Evolutionary conservation across 2,888 invertebrate species (phyloP).

Genomic region (Rugalucina vietnamica): DNA sequence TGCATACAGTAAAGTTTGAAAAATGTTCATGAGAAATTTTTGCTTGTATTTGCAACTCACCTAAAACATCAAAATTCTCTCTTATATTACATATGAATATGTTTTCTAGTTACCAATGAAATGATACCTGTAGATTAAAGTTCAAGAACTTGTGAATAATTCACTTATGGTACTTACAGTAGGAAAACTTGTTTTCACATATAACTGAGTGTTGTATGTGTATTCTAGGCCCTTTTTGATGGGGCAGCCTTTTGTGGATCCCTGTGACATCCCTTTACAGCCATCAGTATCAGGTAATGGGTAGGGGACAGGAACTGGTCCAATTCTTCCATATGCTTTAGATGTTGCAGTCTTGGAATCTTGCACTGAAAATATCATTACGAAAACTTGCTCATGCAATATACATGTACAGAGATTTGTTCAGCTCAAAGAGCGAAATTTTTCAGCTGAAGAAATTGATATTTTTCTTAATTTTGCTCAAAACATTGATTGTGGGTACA

Average conservation of each 20-base stretch:
- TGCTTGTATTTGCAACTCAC: too few relatives aligned
- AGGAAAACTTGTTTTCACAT: background rate
- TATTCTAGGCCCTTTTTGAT: background rate
- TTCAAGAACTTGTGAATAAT: background rate
- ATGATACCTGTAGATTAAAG: background rate
- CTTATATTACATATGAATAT: too few relatives aligned
- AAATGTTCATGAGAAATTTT: background rate
- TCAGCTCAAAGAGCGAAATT: background rate
- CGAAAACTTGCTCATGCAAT: background rate
- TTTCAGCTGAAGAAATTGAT: background rate
- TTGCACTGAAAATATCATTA: background rate
- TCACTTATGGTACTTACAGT: background rate
- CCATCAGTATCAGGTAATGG: slow-evolving; percentile 33
- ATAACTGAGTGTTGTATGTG: background rate
- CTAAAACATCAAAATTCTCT: too few relatives aligned
- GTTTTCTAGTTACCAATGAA: too few relatives aligned
- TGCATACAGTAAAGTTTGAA: background rate
- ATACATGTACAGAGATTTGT: background rate
- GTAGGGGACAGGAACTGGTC: slow-evolving; percentile 51
- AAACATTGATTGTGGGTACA: too few relatives aligned
- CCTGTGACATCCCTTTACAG: background rate
- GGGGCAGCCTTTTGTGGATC: too few relatives aligned
- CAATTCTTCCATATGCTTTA: slow-evolving; percentile 46
- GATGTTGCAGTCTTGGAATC: background rate
- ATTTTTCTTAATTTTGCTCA: background rate